Conservation (phyloP, 2,888 invertebrate genomes). For the Nasonia oneida region DNA sequence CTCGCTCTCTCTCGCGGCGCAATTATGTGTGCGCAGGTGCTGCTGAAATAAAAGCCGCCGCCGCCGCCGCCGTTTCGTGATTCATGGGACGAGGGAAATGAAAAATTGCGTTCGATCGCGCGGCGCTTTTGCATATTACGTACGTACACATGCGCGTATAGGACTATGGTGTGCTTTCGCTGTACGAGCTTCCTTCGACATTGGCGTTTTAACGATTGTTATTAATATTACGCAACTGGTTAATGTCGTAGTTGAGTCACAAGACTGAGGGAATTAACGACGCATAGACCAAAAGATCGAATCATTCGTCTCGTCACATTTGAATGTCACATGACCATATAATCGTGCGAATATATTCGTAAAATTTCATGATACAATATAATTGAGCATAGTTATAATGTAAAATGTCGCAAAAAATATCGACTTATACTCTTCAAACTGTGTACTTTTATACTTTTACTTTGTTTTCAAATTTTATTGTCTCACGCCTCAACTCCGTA, state of each 20-base stretch:
- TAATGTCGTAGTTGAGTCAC: background rate
- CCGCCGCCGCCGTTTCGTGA: background rate
- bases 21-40: conserved; percentile 10
- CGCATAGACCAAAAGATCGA: conserved; percentile 46
- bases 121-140: background rate
- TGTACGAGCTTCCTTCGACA: background rate
- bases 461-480: background rate
- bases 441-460: background rate
- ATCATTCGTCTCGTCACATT: conserved; percentile 48
- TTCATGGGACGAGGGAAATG: background rate
- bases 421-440: background rate
- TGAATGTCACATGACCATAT: conserved; percentile 18
- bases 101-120: conserved; percentile 9
- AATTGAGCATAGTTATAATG: conserved; percentile 50
- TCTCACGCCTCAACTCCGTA: conserved; percentile 30
- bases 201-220: background rate
- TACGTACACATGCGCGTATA: background rate
- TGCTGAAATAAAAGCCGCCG: background rate
- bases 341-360: background rate
- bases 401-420: conserved; percentile 48
- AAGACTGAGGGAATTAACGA: background rate
- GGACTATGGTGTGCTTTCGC: background rate
- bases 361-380: conserved; percentile 38
- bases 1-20: background rate
- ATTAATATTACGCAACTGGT: background rate